Evolutionary conservation across 2,888 invertebrate genomes (phyloP), one percentile per base, ranked within the genome.

Genomic region (Patella pellucida): DNA sequence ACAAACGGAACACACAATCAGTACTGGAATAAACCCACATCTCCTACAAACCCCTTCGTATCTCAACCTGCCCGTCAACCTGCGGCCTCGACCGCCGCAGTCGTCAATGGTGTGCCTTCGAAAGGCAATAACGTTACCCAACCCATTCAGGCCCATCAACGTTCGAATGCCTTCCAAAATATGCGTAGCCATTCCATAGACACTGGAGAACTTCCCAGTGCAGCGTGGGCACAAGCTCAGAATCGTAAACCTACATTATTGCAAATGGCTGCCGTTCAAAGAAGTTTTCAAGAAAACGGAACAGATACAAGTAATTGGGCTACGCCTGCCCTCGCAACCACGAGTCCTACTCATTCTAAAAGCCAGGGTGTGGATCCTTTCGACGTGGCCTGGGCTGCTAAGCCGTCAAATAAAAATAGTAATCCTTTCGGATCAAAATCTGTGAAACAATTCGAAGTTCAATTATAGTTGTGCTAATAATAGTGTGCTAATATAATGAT

Each of bases 381-480:
- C 88, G 95, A 96, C 88, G 95, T 95, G 16, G 95, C 95, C 85
- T 96, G 96, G 95, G 96, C 94, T 1, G 94, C 94, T 75, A 92
- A 93, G 70, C 93, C 94, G 1, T 92, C 94, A 9, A 90, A 80
- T 76, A 84, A 91, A 82, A 76, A 73, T 27, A 75, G 79, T 16
- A 80, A 74, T 68, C 72, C 80, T 14, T 79, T 79, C 27, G 77
- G 73, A 11, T 67, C 76, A 23, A 80, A 82, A 73, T 77, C 78
- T 70, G 81, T 82, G 69, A 83, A 84, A 76, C 79, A 82, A 73
- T 85, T 82, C 74, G 81, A 83, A 78, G 81, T 85, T 15, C 78
- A 84, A 75, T 79, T 83, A 77, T 78, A 73, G 72, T 31, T 31
- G 11, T 41, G 41, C n/a, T 14, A 69, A 50, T 19, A 31, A 50